These are phyloP conservation scores for Actinopyga echinites DNA, from an alignment of 53 echinoderm and acorn worm species.

Conservation along the genomic window DNA sequence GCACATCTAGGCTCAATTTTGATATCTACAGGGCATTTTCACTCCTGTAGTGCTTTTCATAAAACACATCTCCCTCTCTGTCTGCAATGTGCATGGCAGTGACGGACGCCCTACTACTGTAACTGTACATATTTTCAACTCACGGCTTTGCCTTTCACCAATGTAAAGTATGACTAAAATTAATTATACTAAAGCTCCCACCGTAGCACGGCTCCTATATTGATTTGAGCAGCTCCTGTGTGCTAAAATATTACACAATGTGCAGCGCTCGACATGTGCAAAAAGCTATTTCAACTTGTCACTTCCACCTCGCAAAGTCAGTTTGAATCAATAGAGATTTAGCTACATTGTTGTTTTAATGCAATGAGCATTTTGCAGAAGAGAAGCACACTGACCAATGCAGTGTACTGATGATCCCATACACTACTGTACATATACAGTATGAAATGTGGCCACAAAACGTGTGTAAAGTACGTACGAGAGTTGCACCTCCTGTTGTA, in stretches of 20 bases:
- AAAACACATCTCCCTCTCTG: too few species aligned
- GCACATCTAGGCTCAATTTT: too few species aligned
- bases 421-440: too few species aligned
- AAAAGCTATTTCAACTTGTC: not conserved
- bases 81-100: too few species aligned
- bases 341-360: constrained; percentile 30
- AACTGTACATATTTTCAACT: not conserved
- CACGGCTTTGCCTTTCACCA: constrained; percentile 17
- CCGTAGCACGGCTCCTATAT: constrained; percentile 30
- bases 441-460: too few species aligned
- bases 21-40: too few species aligned
- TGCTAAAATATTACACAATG: constrained; percentile 13
- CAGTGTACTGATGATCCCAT: too few species aligned
- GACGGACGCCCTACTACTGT: too few species aligned
- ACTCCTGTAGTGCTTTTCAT: too few species aligned
- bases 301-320: constrained; percentile 14
- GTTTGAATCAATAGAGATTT: constrained; percentile 32
- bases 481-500: too few species aligned
- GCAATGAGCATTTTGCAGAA: not conserved
- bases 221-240: constrained; percentile 11
- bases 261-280: not conserved
- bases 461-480: too few species aligned
- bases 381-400: not conserved
- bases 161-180: constrained; percentile 1
- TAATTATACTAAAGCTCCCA: constrained; percentile 36